A percentile compares a stretch with the other conserved stretches of the same genome.
These are phyloP conservation scores for Pomacea maculata DNA, from an alignment of 1,140 invertebrate species.

Conservation along the genomic window DNA sequence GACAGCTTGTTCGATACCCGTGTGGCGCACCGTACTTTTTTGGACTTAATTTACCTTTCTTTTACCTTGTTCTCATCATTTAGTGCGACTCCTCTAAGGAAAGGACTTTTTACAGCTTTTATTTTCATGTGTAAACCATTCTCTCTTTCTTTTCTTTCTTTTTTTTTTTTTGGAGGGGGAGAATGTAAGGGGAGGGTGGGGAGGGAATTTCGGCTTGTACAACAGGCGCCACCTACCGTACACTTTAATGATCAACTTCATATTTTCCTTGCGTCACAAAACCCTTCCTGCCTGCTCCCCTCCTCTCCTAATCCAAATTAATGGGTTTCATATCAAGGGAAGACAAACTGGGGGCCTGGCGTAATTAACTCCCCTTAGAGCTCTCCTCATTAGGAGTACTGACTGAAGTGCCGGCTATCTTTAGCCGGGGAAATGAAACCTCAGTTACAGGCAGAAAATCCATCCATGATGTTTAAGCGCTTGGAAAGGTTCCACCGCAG, in stretches of 20 bases:
- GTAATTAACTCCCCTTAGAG: constrained; percentile 22
- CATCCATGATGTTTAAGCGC: constrained; percentile 15
- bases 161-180: too few relatives aligned
- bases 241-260: background rate
- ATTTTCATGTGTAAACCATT: too few relatives aligned
- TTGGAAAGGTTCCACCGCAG: background rate
- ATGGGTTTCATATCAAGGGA: constrained; percentile 18
- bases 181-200: too few relatives aligned
- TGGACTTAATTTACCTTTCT: too few relatives aligned
- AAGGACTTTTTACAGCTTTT: too few relatives aligned
- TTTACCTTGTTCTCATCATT: too few relatives aligned
- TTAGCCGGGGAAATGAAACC: constrained; percentile 12
- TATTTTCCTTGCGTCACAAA: constrained; percentile 6
- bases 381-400: constrained; percentile 20
- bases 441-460: constrained; percentile 17
- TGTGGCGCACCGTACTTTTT: too few relatives aligned
- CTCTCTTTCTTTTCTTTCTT: too few relatives aligned
- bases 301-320: constrained; percentile 12
- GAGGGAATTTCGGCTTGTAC: too few relatives aligned
- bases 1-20: too few relatives aligned
- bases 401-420: constrained; percentile 17
- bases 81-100: too few relatives aligned
- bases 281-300: background rate
- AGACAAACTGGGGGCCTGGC: constrained; percentile 11
- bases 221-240: too few relatives aligned